Base-by-base conservation (phyloP, 2,113 vertebrate genomes). In the Cromileptes altivelis region DNA sequence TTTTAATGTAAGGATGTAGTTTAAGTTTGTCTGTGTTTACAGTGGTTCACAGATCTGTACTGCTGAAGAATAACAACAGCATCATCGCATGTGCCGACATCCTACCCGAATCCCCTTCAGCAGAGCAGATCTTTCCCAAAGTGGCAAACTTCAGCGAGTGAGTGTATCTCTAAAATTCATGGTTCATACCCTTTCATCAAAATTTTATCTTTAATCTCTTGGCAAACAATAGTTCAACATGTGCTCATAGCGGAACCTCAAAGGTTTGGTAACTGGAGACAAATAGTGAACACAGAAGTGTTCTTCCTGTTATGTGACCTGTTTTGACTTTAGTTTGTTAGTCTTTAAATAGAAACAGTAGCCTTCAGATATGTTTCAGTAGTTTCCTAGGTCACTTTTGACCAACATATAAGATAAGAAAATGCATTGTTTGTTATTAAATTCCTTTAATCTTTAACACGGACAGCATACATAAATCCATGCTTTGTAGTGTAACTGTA, bases 21-120 rank as follows among this genome's bases (percentile, higher is more conserved):
- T 60, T 50, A 2, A 19, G 27, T 79, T 61, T 27, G 12, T 18
- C 21, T 70, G 4, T 69, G 49, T 72, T 85, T 74, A 15, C 56
- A 96, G 96, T 95, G 74, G 70, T 96, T 55, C 52, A 93, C 78
- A 94, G 94, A 74, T 86, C 93, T 30, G 47, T 96, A 2, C 71
- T 94, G 70, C 74, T 96, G 55, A 92, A 27, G 58, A 79, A 61
- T 0, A 89, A 82, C 5, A 21, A 52, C 2, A 25, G 5, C 47
- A 79, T 87, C 69, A 56, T 94, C 0, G 89, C 81, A 1, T 96
- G 95, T 79, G 94, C 94, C 0, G 12, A 92, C 69, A 95, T 96
- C 65, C 23, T 91, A 27, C 91, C 95, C 56, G 81, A 78, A 67
- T 95, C 94, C 13, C 91, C 92, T 4, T 91, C 92, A 21, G 92